These are phyloP conservation scores for Sphyrna mokarran DNA, from an alignment of 2,113 vertebrate species.

Conservation along the genomic window DNA sequence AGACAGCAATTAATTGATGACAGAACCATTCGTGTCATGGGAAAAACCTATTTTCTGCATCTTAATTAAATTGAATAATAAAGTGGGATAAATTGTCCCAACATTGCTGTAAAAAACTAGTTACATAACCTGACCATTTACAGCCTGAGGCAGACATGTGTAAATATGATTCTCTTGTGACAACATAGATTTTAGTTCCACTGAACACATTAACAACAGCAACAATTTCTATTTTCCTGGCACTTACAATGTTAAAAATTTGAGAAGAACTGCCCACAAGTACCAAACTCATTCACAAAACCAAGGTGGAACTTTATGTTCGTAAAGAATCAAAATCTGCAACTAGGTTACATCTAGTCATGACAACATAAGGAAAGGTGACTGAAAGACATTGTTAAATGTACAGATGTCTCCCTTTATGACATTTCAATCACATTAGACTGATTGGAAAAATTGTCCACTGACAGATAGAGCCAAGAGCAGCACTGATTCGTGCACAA, in stretches of 20 bases:
- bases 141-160: background rate
- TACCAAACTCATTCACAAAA: background rate
- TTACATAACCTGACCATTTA: background rate
- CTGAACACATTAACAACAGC: background rate
- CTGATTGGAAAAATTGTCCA: background rate
- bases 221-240: background rate
- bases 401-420: background rate
- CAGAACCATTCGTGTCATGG: background rate
- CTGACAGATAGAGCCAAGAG: background rate
- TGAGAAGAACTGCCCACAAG: background rate
- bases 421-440: background rate
- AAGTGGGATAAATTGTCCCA: background rate
- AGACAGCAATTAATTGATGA: background rate
- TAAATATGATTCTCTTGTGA: background rate
- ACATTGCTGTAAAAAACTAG: background rate
- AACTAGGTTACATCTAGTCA: background rate
- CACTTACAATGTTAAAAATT: background rate
- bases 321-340: background rate
- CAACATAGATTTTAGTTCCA: background rate
- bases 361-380: background rate
- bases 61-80: background rate
- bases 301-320: background rate
- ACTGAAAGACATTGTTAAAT: background rate
- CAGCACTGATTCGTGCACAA: background rate
- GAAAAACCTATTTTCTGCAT: background rate